Percentiles rank a stretch among this genome's conserved stretches.
These are phyloP conservation scores for Branchipolynoe longqiensis DNA, from an alignment of 2,888 invertebrate genomes.

Conservation along the genomic window DNA sequence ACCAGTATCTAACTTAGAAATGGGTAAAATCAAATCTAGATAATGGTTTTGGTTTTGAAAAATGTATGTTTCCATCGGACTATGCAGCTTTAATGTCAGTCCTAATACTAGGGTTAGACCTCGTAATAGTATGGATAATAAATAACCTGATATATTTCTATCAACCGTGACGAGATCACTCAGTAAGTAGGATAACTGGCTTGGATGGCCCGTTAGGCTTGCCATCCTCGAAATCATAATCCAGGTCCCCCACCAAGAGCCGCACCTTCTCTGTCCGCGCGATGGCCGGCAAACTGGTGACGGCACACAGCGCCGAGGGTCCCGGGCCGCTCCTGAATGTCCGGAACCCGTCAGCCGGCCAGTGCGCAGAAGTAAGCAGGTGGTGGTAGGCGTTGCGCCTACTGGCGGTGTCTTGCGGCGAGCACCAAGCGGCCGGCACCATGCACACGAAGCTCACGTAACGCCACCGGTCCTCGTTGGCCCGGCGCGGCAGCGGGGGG, in stretches of 20 bases:
- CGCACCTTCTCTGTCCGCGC: slow-evolving; percentile 69
- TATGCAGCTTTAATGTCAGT: no score
- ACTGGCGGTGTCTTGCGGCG: slow-evolving; percentile 67
- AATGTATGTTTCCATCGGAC: no score
- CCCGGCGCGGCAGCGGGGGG: slow-evolving; percentile 70
- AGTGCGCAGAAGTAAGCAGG: slow-evolving; percentile 71
- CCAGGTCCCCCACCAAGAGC: slow-evolving; percentile 55
- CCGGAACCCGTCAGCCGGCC: slow-evolving; percentile 72
- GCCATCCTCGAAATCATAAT: slow-evolving; percentile 62
- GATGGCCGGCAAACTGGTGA: slow-evolving; percentile 67
- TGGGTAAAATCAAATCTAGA: no score
- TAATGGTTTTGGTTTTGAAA: no score
- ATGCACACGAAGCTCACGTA: slow-evolving; percentile 75
- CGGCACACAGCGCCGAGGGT: slow-evolving; percentile 51
- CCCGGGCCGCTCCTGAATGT: slow-evolving; percentile 55
- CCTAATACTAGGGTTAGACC: no score
- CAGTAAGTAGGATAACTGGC: slow-evolving; percentile 5
- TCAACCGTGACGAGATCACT: no score
- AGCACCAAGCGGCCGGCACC: slow-evolving; percentile 76
- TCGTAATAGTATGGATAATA: no score
- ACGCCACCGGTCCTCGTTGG: slow-evolving; percentile 73
- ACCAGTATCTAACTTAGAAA: no score
- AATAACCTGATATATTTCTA: no score
- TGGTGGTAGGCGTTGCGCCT: slow-evolving; percentile 72
- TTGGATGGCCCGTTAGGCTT: slow-evolving; percentile 59